Base-by-base conservation (phyloP, 2,888 invertebrate genomes). In the Pinctada fucata region DNA sequence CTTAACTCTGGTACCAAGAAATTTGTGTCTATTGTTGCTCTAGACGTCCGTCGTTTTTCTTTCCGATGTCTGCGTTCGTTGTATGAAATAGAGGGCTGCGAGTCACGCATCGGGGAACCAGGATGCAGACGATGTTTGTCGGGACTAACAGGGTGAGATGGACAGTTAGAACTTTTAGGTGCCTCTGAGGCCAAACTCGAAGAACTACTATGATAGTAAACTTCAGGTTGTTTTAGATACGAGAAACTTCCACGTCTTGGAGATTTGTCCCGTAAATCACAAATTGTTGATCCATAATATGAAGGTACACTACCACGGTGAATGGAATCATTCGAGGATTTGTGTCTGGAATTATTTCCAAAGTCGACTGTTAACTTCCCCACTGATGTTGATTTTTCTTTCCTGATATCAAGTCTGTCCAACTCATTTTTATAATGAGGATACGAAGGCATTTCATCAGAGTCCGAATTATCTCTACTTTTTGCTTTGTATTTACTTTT, bases 121-220 rank as follows among this genome's bases (percentile, higher is more conserved):
- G 58, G 58, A 13, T 58, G 13, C 6, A 58, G 58, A 10, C 58
- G 58, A 58, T 58, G 58, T 58, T 58, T 58, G 6, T 58, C 58
- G 13, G 58, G 58, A 58, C 58, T 58, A 10, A 58, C 13, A 10
- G 58, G 58, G 13, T 58, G 58, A 10, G 58, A 58, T 13, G 13
- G 75, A 48, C 52, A 31, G n/a, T 79, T 79, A n/a, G 80, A 76
- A 66, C 73, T 58, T 49, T 76, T 31, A 31, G 31, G 75, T 49
- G 77, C 69, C 50, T 87, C 87, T 3, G 86, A 85, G 52, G 84
- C 74, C 31, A 87, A 66, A 81, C 87, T 87, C 6, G 86, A 86
- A 4, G 87, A 87, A 72, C 86, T 86, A 72, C 87, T 87, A 66
- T 79, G 79, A 63, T 80, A 85, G 3, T 79, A 63, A 3, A 83